phyloP scores from a whole-genome alignment of 1,140 invertebrate species.

The Drosophila orena region DNA sequence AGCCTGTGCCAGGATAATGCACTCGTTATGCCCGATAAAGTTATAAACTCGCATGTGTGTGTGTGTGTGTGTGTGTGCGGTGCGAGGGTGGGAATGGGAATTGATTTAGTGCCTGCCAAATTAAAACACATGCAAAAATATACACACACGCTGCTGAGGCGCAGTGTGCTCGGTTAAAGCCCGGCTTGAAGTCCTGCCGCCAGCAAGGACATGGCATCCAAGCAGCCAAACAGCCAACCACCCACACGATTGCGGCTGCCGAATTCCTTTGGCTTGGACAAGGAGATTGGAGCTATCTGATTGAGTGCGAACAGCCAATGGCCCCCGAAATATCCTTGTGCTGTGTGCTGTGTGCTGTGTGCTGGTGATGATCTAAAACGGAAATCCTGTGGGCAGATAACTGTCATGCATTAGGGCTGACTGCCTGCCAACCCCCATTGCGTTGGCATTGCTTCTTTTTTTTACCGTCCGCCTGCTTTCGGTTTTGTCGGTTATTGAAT shows the following conservation, averaged over 20 bases:
- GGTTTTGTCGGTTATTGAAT: conserved; percentile 83
- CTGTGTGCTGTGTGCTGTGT: conserved; percentile 43
- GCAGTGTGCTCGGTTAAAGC: not conserved
- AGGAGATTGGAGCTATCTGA: conserved; percentile 65
- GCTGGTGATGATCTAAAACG: conserved; percentile 77
- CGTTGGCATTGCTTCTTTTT: conserved; percentile 24
- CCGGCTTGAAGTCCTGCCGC: not conserved
- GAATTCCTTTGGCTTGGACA: conserved; percentile 63
- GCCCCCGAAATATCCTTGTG: conserved; percentile 26
- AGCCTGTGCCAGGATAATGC: conserved; percentile 79
- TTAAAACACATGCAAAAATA: conserved; percentile 51
- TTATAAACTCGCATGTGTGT: conserved; percentile 74
- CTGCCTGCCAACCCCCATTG: conserved; percentile 31
- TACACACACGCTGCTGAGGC: not conserved
- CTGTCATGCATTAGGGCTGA: conserved; percentile 61
- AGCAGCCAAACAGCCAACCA: not conserved
- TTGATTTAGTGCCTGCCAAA: conserved; percentile 77
- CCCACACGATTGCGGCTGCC: conserved; percentile 43
- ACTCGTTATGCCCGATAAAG: conserved; percentile 81
- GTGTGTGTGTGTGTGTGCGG: not conserved
- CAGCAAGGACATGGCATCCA: conserved; percentile 2
- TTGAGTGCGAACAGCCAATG: conserved; percentile 80
- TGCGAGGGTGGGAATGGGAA: conserved; percentile 40
- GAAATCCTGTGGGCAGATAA: conserved; percentile 83
- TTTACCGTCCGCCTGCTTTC: conserved; percentile 30